Evolutionary conservation across 2,797 vertebrate species (phyloP).

Genomic region (Cetoscarus ocellatus): DNA sequence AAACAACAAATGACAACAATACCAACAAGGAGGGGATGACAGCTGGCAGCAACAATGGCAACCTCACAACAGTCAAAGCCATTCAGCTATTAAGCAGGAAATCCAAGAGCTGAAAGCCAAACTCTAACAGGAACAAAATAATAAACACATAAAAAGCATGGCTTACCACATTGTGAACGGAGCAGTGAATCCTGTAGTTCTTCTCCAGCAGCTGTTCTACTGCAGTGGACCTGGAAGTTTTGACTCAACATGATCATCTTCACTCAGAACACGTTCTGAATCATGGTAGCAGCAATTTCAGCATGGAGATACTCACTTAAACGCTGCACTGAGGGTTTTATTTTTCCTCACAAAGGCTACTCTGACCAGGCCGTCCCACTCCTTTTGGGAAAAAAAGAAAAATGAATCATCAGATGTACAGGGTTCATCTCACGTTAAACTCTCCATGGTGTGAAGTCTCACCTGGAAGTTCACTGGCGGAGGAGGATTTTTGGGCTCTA

Average conservation of each 20-base stretch:
- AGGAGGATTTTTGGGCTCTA: slow-evolving; percentile 98
- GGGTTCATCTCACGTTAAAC: neutral
- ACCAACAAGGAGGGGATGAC: no score
- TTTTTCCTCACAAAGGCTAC: slow-evolving; percentile 98
- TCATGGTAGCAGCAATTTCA: neutral
- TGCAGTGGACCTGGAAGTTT: slow-evolving; percentile 86
- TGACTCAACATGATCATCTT: neutral
- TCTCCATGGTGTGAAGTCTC: slow-evolving; percentile 2
- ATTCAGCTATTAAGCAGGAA: no score
- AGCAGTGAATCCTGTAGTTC: slow-evolving; percentile 98
- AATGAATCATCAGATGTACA: slow-evolving; percentile 29
- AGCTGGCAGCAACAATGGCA: no score
- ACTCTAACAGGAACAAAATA: no score
- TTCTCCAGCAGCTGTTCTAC: slow-evolving; percentile 96
- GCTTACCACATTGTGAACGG: slow-evolving; percentile 90
- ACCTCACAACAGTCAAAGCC: no score
- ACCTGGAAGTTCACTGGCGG: slow-evolving; percentile 98
- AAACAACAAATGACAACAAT: no score
- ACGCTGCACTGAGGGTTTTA: slow-evolving; percentile 94
- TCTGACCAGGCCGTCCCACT: slow-evolving; percentile 98
- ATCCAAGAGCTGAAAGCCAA: no score
- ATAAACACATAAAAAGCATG: neutral
- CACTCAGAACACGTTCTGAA: neutral
- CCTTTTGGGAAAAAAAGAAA: slow-evolving; percentile 76
- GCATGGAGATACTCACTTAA: slow-evolving; percentile 90